Base-by-base conservation (phyloP, 2,888 invertebrate species). In the Operophtera brumata region DNA sequence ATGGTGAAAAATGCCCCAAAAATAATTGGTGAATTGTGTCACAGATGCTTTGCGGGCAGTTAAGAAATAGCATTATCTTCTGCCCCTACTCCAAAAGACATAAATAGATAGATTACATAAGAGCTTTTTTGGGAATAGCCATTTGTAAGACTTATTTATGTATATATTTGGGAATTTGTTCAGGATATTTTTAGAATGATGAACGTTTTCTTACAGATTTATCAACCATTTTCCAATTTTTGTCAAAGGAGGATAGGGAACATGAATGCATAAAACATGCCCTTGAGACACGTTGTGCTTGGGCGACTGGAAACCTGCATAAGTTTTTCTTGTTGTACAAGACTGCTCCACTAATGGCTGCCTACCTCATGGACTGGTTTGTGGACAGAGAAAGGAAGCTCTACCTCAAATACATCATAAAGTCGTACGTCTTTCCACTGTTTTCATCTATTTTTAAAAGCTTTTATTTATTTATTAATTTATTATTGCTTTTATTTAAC, bases 301-400 rank as follows among this genome's bases (percentile, higher is more conserved):
- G 98, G 97, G 94, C 96, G 61, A 92, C 96, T 70, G 95, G 95
- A 70, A 98, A 99, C 90, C 96, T 96, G 86, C 95, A 96, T 82
- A 94, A 93, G 82, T 96, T 99, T 86, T 99, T 99, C 92, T 92
- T 94, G 73, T 91, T 99, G 57, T 99, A 99, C 86, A 93, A 93
- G 75, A 87, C 91, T 57, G 96, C 99, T 36, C 99, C 99, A 13
- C 92, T 96, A 77, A 99, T 99, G 99, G 95, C 97, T 41, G 96
- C 96, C 54, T 98, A 96, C 89, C 93, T 99, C 66, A 96, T 99
- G 91, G 99, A 99, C 90, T 98, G 99, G 97, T 99, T 99, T 92
- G 93, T 97, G 79, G 96, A 97, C 65, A 93, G 99, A 76, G 98
- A 99, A 85, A 92, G 99, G 77, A 98, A 96, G 89, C 91, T 92